Evolutionary conservation across 2,113 vertebrate species (phyloP).

Genomic region (Morone saxatilis): DNA sequence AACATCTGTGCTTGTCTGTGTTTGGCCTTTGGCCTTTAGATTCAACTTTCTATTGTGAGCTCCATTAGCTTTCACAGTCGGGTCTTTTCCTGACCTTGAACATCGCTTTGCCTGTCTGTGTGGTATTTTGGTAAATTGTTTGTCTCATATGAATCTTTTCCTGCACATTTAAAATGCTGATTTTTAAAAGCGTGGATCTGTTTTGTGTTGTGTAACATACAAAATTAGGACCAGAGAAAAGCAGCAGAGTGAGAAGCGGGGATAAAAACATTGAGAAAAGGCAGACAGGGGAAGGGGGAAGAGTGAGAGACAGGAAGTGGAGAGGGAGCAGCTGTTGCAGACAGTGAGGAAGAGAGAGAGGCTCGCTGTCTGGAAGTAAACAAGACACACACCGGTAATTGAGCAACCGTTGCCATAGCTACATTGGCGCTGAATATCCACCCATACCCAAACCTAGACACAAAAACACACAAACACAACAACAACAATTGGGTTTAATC

Average conservation of each 20-base stretch:
- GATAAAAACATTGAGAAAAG: not conserved
- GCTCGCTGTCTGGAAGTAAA: conserved; percentile 46
- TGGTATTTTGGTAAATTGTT: not conserved
- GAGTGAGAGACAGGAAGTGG: conserved; percentile 1
- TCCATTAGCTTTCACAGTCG: not conserved
- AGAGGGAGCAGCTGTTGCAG: conserved; percentile 60
- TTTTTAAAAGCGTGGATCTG: not conserved
- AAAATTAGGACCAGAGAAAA: not conserved
- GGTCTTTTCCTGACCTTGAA: not conserved
- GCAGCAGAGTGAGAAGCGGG: not conserved
- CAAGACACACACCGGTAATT: conserved; percentile 58
- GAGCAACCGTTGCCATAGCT: conserved; percentile 57
- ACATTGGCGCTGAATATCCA: conserved; percentile 50
- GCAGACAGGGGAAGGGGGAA: not conserved
- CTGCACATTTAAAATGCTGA: not conserved
- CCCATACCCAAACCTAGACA: not conserved
- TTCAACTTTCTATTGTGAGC: not conserved
- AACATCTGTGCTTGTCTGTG: too few species aligned
- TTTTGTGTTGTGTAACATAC: not conserved
- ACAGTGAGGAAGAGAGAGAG: conserved; percentile 30
- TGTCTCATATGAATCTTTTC: not conserved
- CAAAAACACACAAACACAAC: not conserved
- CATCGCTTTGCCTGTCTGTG: not conserved
- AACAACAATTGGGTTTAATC: conserved; percentile 10
- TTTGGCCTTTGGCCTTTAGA: too few species aligned